phyloP scores from a whole-genome alignment of 2,113 vertebrate species.

The Neodontobutis hainanensis region DNA sequence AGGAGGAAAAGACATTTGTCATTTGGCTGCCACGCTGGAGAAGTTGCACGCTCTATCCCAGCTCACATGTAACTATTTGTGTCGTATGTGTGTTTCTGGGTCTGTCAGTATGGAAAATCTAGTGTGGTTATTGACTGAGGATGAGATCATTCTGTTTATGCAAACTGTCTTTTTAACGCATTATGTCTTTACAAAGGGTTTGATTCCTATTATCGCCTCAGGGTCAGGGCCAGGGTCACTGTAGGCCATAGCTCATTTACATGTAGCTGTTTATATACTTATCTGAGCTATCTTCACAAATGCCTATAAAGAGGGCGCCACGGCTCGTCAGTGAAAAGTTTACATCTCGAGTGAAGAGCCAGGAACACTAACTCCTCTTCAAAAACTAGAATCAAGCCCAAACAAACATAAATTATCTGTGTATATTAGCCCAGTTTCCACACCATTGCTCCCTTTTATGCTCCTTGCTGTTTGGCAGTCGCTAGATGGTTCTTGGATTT shows the following conservation, averaged over 20 bases:
- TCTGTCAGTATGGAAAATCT: slow-evolving; percentile 42
- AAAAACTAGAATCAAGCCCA: slow-evolving; percentile 53
- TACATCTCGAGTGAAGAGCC: slow-evolving; percentile 46
- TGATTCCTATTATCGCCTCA: background rate
- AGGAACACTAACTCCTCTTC: slow-evolving; percentile 60
- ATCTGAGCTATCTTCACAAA: slow-evolving; percentile 43
- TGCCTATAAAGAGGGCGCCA: slow-evolving; percentile 44
- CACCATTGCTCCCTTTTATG: slow-evolving; percentile 38
- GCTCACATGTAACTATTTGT: slow-evolving; percentile 14
- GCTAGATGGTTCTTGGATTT: no score
- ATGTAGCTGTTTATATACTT: slow-evolving; percentile 30
- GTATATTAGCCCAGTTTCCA: slow-evolving; percentile 54
- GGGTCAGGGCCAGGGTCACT: background rate
- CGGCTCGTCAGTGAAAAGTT: slow-evolving; percentile 41
- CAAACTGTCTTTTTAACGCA: no score
- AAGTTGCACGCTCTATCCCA: slow-evolving; percentile 24
- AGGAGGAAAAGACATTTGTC: slow-evolving; percentile 51
- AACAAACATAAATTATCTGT: slow-evolving; percentile 60
- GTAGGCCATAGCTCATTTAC: slow-evolving; percentile 2
- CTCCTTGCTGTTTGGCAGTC: slow-evolving; percentile 5
- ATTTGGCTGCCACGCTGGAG: slow-evolving; percentile 27
- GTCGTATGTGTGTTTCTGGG: slow-evolving; percentile 11
- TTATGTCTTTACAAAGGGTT: slow-evolving; percentile 7
- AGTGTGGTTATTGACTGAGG: slow-evolving; percentile 18
- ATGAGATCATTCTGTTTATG: slow-evolving; percentile 16